Conservation (phyloP, 2,888 invertebrate species). For the Cephus spinipes region DNA sequence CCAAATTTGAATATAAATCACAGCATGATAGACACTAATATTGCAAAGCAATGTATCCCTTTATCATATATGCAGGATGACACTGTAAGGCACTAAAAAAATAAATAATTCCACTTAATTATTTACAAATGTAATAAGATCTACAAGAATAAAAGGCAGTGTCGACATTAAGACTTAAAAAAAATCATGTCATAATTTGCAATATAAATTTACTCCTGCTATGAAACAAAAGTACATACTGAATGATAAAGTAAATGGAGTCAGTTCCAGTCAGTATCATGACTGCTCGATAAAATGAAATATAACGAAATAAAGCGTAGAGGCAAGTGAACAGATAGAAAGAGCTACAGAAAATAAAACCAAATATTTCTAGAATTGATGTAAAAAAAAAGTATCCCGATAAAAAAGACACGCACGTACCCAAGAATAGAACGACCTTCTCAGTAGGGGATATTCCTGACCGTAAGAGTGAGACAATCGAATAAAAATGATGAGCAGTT, state of each 20-base stretch:
- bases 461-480: background rate
- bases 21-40: no score
- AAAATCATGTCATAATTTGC: background rate
- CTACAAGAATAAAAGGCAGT: no score
- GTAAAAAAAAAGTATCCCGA: background rate
- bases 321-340: background rate
- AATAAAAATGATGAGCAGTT: background rate
- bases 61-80: no score
- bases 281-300: background rate
- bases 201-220: background rate
- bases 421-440: constrained; percentile 1
- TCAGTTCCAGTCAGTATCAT: background rate
- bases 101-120: no score
- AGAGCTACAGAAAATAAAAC: background rate
- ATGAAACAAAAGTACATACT: background rate
- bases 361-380: background rate
- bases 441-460: constrained; percentile 11
- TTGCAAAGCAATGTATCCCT: no score
- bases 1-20: no score
- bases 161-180: background rate
- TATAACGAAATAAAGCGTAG: background rate
- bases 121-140: no score
- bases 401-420: constrained; percentile 6
- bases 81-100: no score
- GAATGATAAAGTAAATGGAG: background rate